A percentile compares a stretch with the other conserved stretches of the same genome.
phyloP scores from a whole-genome alignment of 2,113 vertebrate species.

The Sminthopsis crassicaudata region DNA sequence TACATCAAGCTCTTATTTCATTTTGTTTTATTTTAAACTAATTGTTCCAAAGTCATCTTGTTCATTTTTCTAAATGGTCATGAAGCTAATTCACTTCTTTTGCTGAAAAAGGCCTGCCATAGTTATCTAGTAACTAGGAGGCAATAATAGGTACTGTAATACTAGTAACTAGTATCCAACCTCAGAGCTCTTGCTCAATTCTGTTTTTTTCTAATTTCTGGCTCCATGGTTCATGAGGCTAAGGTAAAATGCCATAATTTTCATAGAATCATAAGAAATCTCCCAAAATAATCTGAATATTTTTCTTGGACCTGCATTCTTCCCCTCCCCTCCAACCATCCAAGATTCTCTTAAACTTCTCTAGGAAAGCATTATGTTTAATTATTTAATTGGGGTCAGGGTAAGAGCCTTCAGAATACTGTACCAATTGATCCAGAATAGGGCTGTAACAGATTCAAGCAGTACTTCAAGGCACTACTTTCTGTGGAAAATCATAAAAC shows the following conservation, averaged over 20 bases:
- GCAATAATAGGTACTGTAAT: neutral
- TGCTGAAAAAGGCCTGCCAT: neutral
- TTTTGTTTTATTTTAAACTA: neutral
- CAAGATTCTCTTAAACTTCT: neutral
- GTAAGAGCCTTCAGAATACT: slow-evolving; percentile 13
- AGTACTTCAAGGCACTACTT: neutral
- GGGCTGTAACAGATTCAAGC: neutral
- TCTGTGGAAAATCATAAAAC: neutral
- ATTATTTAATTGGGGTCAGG: neutral
- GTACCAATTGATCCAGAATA: neutral
- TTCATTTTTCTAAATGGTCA: neutral
- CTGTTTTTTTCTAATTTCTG: neutral
- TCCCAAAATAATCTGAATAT: neutral
- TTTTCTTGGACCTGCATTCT: neutral
- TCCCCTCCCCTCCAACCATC: neutral
- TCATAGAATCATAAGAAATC: neutral
- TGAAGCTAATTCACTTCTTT: neutral
- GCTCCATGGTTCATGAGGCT: neutral
- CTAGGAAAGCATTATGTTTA: slow-evolving; percentile 13
- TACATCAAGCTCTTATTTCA: neutral
- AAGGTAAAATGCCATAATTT: neutral
- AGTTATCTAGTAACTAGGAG: neutral
- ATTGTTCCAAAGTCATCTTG: neutral
- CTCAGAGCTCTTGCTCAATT: neutral
- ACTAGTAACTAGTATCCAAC: neutral